Evolutionary conservation across 1,140 invertebrate species (phyloP), one percentile per base, ranked within the genome.

Genomic region (Camponotus vicinus): DNA sequence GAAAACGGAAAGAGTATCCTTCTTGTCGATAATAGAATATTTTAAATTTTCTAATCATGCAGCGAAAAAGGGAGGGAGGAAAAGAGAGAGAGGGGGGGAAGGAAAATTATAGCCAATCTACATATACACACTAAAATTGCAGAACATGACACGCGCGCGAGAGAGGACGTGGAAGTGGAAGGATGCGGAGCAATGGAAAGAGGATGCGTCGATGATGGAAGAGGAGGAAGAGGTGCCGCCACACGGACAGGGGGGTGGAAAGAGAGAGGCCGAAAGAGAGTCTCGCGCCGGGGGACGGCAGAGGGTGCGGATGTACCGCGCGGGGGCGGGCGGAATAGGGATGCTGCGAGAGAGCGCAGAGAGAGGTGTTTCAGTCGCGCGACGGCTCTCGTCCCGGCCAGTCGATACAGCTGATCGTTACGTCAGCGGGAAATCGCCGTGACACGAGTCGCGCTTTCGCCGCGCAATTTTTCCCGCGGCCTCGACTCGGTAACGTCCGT

Each of bases 331-430:
- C 88, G 86, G 86, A 71, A 88, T 71, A 59, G 88, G 89, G 90
- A 91, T 90, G 89, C 89, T 88, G 88, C 70, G 86, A 61, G 79
- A 71, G 78, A 79, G 89, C 84, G 18, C 49, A 88, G 88, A 92
- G 89, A 91, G 91, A 91, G 90, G 89, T 86, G 85, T 90, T 92
- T 94, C 92, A 94, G 93, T 94, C 92, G 93, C 89, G 93, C 92
- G 93, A 93, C 92, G 91, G 93, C 93, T 93, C 89, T 94, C 92
- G 93, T 63, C 89, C 89, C 85, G 92, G 90, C 86, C 90, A 89
- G 92, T 93, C 89, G 90, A 92, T 93, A 88, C 89, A 90, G 90
- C 84, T 91, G 32, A 15, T 85, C 55, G 37, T 79, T 45, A 59
- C 27, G 79, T 7, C 13, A 32, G 27, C 27, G 0, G 15, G 21